Base-by-base conservation (phyloP, 2,797 vertebrate species). In the Gadopsis marmoratus region DNA sequence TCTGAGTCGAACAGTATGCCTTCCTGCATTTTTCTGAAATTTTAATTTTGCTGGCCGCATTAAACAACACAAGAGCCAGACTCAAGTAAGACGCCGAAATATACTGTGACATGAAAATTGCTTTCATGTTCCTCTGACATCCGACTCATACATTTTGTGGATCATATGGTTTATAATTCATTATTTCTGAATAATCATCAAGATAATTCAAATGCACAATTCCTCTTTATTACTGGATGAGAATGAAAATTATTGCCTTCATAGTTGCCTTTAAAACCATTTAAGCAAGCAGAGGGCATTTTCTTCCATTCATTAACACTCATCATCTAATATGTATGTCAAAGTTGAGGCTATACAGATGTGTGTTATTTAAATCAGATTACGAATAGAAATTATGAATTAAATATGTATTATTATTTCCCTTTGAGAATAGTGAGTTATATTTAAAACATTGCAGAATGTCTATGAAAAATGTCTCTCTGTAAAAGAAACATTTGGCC, bases 1-100 rank as follows among this genome's bases (percentile, higher is more conserved):
- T 93, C 82, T 83, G 86, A 87, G 76, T 86, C 77, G 26, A 76
- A 35, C 85, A 77, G 73, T 81, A 78, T 67, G 67, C 84, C 86
- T 82, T 71, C 81, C 63, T 76, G 78, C 64, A 72, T 73, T 83
- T 84, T 79, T 67, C 13, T 81, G 48, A 83, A 80, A 68, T 83
- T 78, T 79, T 59, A 71, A 71, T 75, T 91, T 78, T 87, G 58
- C 69, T 80, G 75, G 82, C 84, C 21, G 55, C 59, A 31, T 89
- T 79, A 39, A 39, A 70, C 58, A 83, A 89, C 81, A 84, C 80
- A 31, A 81, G 61, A 86, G 74, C 54, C 56, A 76, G 81, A 90
- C 83, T 84, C 79, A 90, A 90, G 76, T 91, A 86, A 87, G 80
- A 89, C 66, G 74, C 79, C 83, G 78, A 84, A 76, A 78, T 63